These are phyloP conservation scores for Zaprionus lachaisei DNA, from an alignment of 1,140 invertebrate species.

Conservation along the genomic window DNA sequence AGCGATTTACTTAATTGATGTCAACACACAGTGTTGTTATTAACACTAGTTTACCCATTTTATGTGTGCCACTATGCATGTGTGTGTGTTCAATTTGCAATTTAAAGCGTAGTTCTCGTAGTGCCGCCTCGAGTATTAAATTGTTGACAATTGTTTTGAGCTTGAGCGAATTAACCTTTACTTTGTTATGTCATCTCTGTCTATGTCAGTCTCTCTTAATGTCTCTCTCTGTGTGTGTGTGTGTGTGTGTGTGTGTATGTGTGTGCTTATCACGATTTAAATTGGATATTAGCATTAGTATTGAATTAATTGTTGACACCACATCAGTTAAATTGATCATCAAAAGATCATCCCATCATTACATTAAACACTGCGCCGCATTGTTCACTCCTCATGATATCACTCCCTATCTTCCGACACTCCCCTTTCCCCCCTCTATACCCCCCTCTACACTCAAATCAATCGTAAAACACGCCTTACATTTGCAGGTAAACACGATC, in stretches of 20 bases:
- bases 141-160: conserved; percentile 82
- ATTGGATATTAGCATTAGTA: conserved; percentile 17
- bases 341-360: conserved; percentile 4
- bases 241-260: background rate
- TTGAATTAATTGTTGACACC: conserved; percentile 9
- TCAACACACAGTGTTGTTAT: conserved; percentile 60
- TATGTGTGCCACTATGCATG: conserved; percentile 55
- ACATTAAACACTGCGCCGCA: background rate
- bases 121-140: conserved; percentile 62
- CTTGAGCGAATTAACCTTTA: conserved; percentile 80
- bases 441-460: background rate
- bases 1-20: conserved; percentile 75
- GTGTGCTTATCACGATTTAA: background rate
- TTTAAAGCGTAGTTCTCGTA: conserved; percentile 50
- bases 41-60: conserved; percentile 40
- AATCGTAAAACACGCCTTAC: conserved; percentile 5
- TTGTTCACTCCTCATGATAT: conserved; percentile 6
- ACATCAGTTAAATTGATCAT: conserved; percentile 8
- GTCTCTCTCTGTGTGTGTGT: too few species aligned
- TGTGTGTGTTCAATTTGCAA: conserved; percentile 63
- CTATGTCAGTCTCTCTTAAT: conserved; percentile 32
- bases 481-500: conserved; percentile 6
- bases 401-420: conserved; percentile 4
- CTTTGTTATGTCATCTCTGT: conserved; percentile 69
- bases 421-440: background rate